These are phyloP conservation scores for Lathamus discolor DNA, from an alignment of 2,113 vertebrate species.

Conservation along the genomic window DNA sequence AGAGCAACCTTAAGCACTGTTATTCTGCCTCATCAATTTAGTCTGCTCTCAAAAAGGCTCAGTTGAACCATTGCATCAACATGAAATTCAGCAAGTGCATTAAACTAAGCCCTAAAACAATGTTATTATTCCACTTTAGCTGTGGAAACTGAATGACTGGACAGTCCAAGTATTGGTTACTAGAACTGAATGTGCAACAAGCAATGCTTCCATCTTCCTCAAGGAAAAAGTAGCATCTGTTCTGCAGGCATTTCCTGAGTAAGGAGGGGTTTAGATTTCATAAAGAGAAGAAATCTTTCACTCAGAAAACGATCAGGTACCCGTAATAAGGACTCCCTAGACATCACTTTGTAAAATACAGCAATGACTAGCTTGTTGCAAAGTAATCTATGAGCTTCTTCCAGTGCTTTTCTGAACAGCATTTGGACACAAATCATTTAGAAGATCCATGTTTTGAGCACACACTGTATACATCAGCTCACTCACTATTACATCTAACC, in stretches of 20 bases:
- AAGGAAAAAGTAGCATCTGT: background rate
- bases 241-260: background rate
- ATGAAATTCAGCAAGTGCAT: background rate
- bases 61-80: background rate
- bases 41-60: background rate
- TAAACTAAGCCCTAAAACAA: background rate
- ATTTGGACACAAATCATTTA: background rate
- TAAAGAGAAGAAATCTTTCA: constrained; percentile 11
- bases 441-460: background rate
- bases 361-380: background rate
- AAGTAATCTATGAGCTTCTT: background rate
- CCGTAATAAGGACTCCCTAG: background rate
- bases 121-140: background rate
- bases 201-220: background rate
- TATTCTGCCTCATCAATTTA: background rate
- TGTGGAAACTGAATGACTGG: background rate
- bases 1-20: background rate
- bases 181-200: background rate
- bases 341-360: constrained; percentile 5
- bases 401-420: background rate
- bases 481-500: background rate
- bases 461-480: background rate
- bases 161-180: background rate
- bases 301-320: background rate
- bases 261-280: background rate